Conservation (phyloP, 2,113 vertebrate species). For the Syrmaticus mikado region DNA sequence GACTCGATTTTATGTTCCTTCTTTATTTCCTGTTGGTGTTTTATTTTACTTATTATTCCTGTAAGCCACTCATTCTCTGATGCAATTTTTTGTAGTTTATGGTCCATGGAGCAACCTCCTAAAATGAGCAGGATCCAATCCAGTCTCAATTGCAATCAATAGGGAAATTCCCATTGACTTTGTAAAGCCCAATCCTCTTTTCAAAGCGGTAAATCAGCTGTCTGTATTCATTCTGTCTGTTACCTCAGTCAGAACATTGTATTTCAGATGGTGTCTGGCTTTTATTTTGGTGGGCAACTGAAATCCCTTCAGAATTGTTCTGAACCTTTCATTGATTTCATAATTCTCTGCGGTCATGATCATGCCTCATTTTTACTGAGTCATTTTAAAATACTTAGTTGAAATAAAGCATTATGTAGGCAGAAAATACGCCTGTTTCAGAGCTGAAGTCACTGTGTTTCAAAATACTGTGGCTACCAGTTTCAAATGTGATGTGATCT, state of each 20-base stretch:
- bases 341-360: slow-evolving; percentile 66
- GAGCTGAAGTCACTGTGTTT: slow-evolving; percentile 58
- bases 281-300: slow-evolving; percentile 61
- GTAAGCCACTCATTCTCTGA: slow-evolving; percentile 54
- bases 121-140: slow-evolving; percentile 24
- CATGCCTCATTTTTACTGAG: slow-evolving; percentile 65
- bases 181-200: neutral
- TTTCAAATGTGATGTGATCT: neutral
- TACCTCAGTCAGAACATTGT: neutral
- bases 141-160: slow-evolving; percentile 6
- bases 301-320: slow-evolving; percentile 60
- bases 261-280: slow-evolving; percentile 53
- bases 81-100: slow-evolving; percentile 45
- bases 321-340: slow-evolving; percentile 64
- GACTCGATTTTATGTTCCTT: slow-evolving; percentile 61
- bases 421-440: slow-evolving; percentile 32
- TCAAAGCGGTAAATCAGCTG: neutral
- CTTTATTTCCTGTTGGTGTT: slow-evolving; percentile 58
- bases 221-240: neutral
- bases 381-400: slow-evolving; percentile 58
- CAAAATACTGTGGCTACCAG: slow-evolving; percentile 47
- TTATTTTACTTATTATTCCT: slow-evolving; percentile 61
- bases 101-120: slow-evolving; percentile 18
- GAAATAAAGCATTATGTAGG: slow-evolving; percentile 56
- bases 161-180: slow-evolving; percentile 30